Base-by-base conservation (phyloP, 1,140 invertebrate species). In the Cotesia glomerata region DNA sequence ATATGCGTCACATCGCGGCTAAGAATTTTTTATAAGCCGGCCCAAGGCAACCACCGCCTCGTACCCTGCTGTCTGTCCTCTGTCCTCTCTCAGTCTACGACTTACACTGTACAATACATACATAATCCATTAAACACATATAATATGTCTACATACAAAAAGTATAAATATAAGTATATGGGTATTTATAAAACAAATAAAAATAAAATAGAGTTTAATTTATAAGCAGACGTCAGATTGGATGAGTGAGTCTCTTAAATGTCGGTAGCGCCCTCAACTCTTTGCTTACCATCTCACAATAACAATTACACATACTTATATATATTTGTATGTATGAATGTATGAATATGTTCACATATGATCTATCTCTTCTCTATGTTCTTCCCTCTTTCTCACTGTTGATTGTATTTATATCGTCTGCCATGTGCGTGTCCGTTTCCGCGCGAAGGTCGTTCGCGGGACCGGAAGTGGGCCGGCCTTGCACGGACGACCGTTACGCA, bases 381-480 rank as follows among this genome's bases (percentile, higher is more conserved):
- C 65, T 70, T 75, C 71, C 62, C 35, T 49, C 56, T 62, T 71
- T 51, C 58, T 69, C 68, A 61, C 68, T 36, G 32, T 34, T 13
- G 14, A 67, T 74, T 54, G 52, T 80, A 79, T 79, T 77, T 77
- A 78, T 77, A 78, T 75, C 70, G 69, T 74, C 75, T 71, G 76
- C 69, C 76, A 80, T 79, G 81, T 80, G 79, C 81, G 80, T 78
- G 78, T 83, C 76, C 78, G 77, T 80, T 83, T 84, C 80, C 82
- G 82, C 79, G 78, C 81, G 84, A 85, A 85, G 84, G 83, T 83
- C 83, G 81, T 84, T 73, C 73, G 74, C 76, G 76, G 76, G 75
- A 83, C 83, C 85, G 85, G 84, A 85, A 86, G 81, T 86, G 79
- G 77, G 78, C 82, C 83, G 84, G 78, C 85, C 84, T 85, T 86